Evolutionary conservation across 2,113 vertebrate species (phyloP), one percentile per base, ranked within the genome.

Genomic region (Anguilla japonica): DNA sequence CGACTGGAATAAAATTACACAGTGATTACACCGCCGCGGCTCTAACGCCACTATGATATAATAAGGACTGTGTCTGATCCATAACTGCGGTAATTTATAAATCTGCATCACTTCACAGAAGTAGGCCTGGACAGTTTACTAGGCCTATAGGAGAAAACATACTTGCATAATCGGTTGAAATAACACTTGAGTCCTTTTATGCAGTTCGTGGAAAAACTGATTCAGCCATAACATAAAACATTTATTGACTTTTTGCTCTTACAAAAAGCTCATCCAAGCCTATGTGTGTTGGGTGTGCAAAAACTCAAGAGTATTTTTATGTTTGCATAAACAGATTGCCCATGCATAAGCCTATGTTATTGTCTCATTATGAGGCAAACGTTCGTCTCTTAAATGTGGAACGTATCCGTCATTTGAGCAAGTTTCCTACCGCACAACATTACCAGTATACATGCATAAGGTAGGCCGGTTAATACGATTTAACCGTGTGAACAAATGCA

Each of bases 21-120:
- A 92, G 94, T 96, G 95, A 96, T 96, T 96, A 95, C 92, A 89
- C 93, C 89, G 92, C 93, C 93, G 94, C 92, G 84, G 93, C 95
- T 95, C 95, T 92, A 92, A 93, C 92, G 92, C 91, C 85, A 67
- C 93, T 87, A 91, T 89, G 91, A 89, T 90, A 92, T 91, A 93
- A 91, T 94, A 93, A 92, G 90, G 94, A 94, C 88, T 82, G 93
- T 95, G 94, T 95, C 94, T 95, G 94, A 95, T 96, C 95, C 94
- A 91, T 90, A 89, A 92, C 93, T 94, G 92, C 95, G 95, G 95
- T 96, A 96, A 95, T 92, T 91, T 93, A 89, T 89, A 89, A 90
- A 81, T 87, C 87, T 81, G 81, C 87, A 88, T 85, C 81, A 90
- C 90, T 89, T 83, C 80, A 53, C 90, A 88, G 71, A 85, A 90